Base-by-base conservation (phyloP, 2,113 vertebrate species). In the Odontesthes bonariensis region DNA sequence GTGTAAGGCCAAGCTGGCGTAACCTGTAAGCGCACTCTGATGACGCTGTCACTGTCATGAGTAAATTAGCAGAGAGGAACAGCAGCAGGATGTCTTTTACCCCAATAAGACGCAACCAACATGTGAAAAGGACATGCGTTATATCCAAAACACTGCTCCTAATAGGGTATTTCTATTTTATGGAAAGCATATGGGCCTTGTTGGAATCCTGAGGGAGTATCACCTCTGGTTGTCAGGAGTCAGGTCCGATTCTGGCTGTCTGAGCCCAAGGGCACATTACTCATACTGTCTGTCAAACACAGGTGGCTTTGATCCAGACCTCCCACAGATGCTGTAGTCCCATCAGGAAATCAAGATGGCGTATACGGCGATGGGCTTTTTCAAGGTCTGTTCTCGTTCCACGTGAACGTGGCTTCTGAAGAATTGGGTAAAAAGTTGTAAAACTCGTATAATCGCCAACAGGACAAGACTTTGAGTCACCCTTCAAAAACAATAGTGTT, bases 381-480 rank as follows among this genome's bases (percentile, higher is more conserved):
- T 70, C 6, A 12, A 40, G 51, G 32, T 40, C 60, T 65, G 58
- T 53, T 44, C 58, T 67, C 46, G 42, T 60, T 56, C 57, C 8
- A 42, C 60, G 27, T 7, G 40, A 64, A 75, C 73, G 76, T 69
- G 63, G 75, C 81, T 44, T 59, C 35, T 33, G 23, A 22, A 31
- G 27, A 54, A 7, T 38, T 1, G 3, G 69, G 73, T 70, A 73
- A 77, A 69, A 65, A 63, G 35, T 59, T 82, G 0, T 16, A 70
- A 54, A 42, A 35, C 46, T 69, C 75, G 32, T 70, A 51, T 16
- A 73, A 68, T 69, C n/a, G 58, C 75, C 64, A 61, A 55, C 84
- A 38, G 59, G 38, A 53, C 20, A 73, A 86, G 75, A 81, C 76
- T 38, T 16, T 82, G 69, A 86, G 49, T 86, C 84, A 75, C 46